Evolutionary conservation across 2,797 vertebrate genomes (phyloP).

Genomic region (Acestrorhynchus altus): DNA sequence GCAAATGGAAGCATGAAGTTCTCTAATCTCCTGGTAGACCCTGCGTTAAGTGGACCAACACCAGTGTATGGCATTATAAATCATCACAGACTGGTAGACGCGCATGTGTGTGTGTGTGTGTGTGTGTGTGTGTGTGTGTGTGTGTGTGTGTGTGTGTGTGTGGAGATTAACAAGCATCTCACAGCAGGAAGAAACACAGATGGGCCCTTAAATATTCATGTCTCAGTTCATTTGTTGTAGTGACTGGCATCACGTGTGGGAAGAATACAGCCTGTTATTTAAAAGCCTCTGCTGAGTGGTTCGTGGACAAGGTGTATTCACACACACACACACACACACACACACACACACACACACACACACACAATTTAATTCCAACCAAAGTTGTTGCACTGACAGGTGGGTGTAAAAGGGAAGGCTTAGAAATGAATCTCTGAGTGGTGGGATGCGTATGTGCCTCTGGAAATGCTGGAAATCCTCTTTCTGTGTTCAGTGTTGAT

Average conservation of each 20-base stretch:
- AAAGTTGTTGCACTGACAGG: too few species aligned
- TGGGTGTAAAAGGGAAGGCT: background rate
- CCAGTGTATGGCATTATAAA: too few species aligned
- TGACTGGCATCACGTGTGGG: background rate
- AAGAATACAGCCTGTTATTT: background rate
- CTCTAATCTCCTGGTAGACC: too few species aligned
- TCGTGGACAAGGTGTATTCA: too few species aligned
- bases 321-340: background rate
- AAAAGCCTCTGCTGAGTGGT: background rate
- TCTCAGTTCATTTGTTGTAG: background rate
- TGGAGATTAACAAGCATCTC: background rate
- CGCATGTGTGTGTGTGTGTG: too few species aligned
- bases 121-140: too few species aligned
- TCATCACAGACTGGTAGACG: too few species aligned
- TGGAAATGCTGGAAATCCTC: background rate
- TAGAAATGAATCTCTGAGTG: background rate
- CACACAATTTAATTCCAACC: background rate
- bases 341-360: background rate
- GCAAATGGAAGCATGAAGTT: too few species aligned
- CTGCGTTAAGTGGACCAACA: too few species aligned
- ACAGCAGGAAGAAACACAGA: constrained; percentile 1
- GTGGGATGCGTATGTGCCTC: background rate
- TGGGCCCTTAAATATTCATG: constrained; percentile 4
- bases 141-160: background rate
- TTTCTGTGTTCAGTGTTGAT: background rate